phyloP scores from a whole-genome alignment of 2,113 vertebrate genomes.

The Phaetusa simplex region DNA sequence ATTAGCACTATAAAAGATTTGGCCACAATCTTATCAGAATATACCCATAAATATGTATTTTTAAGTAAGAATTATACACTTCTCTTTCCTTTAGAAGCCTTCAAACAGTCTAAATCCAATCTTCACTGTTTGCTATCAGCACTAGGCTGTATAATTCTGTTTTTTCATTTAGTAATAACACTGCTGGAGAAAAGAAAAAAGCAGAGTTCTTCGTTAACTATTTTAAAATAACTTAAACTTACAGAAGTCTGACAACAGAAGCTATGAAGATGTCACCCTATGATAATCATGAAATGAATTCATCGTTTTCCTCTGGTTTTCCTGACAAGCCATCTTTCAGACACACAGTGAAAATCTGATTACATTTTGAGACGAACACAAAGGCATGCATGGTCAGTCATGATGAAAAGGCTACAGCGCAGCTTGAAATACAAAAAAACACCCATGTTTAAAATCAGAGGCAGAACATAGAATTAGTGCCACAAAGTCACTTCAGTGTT shows the following conservation, averaged over 20 bases:
- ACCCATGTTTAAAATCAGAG: neutral
- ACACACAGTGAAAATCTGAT: neutral
- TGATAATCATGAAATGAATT: neutral
- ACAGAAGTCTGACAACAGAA: neutral
- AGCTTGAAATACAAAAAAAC: neutral
- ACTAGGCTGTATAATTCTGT: neutral
- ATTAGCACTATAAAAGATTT: neutral
- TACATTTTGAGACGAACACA: neutral
- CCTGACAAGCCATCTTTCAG: neutral
- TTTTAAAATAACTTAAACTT: neutral
- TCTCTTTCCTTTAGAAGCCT: neutral
- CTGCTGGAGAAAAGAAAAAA: neutral
- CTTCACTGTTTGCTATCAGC: neutral
- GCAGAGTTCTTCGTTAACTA: neutral
- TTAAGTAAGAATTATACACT: neutral
- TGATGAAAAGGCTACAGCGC: neutral
- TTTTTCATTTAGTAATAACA: neutral
- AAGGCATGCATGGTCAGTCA: neutral
- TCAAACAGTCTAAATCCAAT: neutral
- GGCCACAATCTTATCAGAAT: neutral
- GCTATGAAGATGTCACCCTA: neutral
- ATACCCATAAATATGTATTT: neutral
- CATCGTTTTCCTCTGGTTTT: neutral
- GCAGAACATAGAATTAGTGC: neutral
- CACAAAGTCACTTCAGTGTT: neutral